A percentile compares a stretch with the other conserved stretches of the same genome.
These are phyloP conservation scores for Sula dactylatra DNA, from an alignment of 2,113 vertebrate genomes.

Conservation along the genomic window DNA sequence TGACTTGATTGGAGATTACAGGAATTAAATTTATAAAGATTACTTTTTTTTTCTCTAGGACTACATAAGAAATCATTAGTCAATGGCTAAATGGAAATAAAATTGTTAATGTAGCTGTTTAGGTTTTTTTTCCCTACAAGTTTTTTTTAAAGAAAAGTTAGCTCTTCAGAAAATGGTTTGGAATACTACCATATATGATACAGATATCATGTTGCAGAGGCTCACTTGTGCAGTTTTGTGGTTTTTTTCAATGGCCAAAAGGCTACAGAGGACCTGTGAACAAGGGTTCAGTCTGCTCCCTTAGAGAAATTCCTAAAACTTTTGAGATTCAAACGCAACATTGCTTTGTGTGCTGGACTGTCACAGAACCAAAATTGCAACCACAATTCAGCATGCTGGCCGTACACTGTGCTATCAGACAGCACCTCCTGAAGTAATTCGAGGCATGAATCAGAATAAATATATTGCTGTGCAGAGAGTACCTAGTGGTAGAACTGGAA, in stretches of 20 bases:
- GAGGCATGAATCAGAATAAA: constrained; percentile 63
- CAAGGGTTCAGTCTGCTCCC: not conserved
- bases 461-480: constrained; percentile 36
- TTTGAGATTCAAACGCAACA: not conserved
- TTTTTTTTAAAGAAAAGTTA: not conserved
- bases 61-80: not conserved
- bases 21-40: not conserved
- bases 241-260: not conserved
- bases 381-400: not conserved
- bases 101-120: not conserved
- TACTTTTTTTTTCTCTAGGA: not conserved
- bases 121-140: not conserved
- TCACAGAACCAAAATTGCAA: not conserved
- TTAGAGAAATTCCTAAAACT: not conserved
- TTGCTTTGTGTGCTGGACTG: not conserved
- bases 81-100: not conserved
- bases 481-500: constrained; percentile 64
- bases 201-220: too few species aligned
- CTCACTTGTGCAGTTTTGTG: not conserved
- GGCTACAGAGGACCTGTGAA: not conserved
- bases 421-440: constrained; percentile 64
- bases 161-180: not conserved
- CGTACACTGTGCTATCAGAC: constrained; percentile 24
- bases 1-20: not conserved
- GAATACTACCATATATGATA: too few species aligned